Base-by-base conservation (phyloP, 2,797 vertebrate species). In the Anas bernieri region DNA sequence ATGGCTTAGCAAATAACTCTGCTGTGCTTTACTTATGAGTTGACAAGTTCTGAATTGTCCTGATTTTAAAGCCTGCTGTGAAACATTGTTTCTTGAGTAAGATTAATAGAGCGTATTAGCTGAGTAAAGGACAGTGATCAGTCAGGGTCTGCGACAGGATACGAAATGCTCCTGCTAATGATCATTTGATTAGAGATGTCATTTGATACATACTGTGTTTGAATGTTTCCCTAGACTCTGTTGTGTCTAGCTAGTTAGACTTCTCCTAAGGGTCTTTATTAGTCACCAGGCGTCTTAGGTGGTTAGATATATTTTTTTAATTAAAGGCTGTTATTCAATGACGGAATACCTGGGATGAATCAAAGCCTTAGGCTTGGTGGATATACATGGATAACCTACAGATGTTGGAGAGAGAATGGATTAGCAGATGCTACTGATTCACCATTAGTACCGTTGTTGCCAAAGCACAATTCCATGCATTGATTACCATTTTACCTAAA, bases 181-280 rank as follows among this genome's bases (percentile, higher is more conserved):
- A 76, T 70, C 23, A 62, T 89, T 88, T 93, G 76, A 94, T 94
- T 94, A 88, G 61, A 73, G 33, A 52, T 93, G 69, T 33, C 48
- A 76, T 90, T 94, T 89, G 64, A 81, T 86, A 90, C 70, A 41
- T 33, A 61, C 48, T 92, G 77, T 79, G 80, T 90, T 83, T 80
- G 37, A 77, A 63, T 66, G 86, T 92, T 70, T 86, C 85, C 82
- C 69, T 75, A 58, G 68, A 54, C 62, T 89, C 52, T 90, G 45
- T 77, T 92, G 80, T 75, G 77, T 88, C 74, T 91, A 84, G 48
- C 56, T 81, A 61, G 73, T 88, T 84, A 93, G 64, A 77, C 54
- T 50, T 50, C 55, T 94, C 91, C 93, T 95, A 64, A 86, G 85
- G 92, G 64, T 74, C 43, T 80, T 75, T 78, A 56, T 94, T 91